phyloP scores from a whole-genome alignment of 2,797 vertebrate species.

The Acipenser transmontanus region DNA sequence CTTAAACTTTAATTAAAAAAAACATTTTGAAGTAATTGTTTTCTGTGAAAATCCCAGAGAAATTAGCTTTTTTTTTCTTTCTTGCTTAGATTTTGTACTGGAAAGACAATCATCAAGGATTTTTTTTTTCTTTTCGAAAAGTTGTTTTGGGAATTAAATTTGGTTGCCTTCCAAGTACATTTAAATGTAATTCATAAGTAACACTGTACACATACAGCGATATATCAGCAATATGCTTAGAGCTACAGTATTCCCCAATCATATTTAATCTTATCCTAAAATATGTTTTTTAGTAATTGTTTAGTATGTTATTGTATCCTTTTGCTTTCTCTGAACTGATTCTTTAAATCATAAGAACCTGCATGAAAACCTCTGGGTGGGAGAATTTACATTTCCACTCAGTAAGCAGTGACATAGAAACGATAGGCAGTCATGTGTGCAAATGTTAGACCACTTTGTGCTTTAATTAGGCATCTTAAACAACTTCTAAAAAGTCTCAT shows the following conservation, averaged over 20 bases:
- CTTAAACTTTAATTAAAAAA: slow-evolving; percentile 38
- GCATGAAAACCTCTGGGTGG: slow-evolving; percentile 17
- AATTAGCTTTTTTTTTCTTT: slow-evolving; percentile 21
- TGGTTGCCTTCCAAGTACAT: slow-evolving; percentile 29
- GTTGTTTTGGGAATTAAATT: slow-evolving; percentile 19
- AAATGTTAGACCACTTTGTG: no score
- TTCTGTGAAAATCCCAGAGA: slow-evolving; percentile 25
- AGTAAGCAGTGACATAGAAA: no score
- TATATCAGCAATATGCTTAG: no score
- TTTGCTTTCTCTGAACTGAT: slow-evolving; percentile 22
- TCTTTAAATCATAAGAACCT: slow-evolving; percentile 29
- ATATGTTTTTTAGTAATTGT: slow-evolving; percentile 34
- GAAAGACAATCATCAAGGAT: slow-evolving; percentile 21
- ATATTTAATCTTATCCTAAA: slow-evolving; percentile 28
- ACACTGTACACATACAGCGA: no score
- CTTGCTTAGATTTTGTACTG: slow-evolving; percentile 5
- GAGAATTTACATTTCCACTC: no score
- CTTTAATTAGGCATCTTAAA: no score
- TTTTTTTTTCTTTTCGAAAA: slow-evolving; percentile 16
- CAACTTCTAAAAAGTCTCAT: no score
- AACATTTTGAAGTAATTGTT: slow-evolving; percentile 32
- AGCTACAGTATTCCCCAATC: not conserved
- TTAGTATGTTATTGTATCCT: slow-evolving; percentile 24
- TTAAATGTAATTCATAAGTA: slow-evolving; percentile 26
- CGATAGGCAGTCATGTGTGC: no score